Conservation (phyloP, 2,888 invertebrate species). For the Stomorhina lunata region DNA sequence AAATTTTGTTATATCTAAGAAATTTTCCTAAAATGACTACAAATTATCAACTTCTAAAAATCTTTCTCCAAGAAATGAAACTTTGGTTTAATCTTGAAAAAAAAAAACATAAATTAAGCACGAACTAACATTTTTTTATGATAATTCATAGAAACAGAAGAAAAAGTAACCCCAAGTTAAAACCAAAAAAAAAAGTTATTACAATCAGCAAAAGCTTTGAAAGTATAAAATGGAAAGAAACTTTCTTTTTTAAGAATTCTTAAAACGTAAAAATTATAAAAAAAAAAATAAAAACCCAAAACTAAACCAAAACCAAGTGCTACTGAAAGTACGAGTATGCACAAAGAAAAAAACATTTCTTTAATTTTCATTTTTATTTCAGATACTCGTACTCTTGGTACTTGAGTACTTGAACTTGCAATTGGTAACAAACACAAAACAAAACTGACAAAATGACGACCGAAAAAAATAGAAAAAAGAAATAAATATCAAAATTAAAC, state of each 20-base stretch:
- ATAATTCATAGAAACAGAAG: conserved; percentile 1
- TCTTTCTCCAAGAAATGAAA: too few relatives aligned
- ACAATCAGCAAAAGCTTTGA: conserved; percentile 9
- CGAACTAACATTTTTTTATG: conserved; percentile 53
- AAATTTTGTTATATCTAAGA: too few relatives aligned
- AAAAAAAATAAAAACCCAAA: conserved; percentile 1
- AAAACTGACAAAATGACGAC: neutral
- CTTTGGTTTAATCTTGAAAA: too few relatives aligned
- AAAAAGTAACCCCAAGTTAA: neutral
- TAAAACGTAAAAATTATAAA: conserved; percentile 56
- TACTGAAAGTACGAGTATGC: too few relatives aligned
- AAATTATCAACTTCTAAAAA: too few relatives aligned
- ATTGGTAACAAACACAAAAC: conserved; percentile 23
- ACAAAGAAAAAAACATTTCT: too few relatives aligned
- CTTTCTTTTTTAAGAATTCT: conserved; percentile 65
- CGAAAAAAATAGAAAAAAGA: conserved; percentile 3
- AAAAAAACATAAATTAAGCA: conserved; percentile 53
- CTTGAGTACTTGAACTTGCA: conserved; percentile 41
- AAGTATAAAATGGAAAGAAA: conserved; percentile 29
- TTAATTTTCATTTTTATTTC: too few relatives aligned
- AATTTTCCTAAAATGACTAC: too few relatives aligned
- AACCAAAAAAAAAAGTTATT: neutral
- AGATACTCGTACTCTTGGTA: too few relatives aligned
- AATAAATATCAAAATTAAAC: conserved; percentile 31
- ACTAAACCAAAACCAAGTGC: neutral